Base-by-base conservation (phyloP, 2,888 invertebrate genomes). In the Hypolimnas misippus region DNA sequence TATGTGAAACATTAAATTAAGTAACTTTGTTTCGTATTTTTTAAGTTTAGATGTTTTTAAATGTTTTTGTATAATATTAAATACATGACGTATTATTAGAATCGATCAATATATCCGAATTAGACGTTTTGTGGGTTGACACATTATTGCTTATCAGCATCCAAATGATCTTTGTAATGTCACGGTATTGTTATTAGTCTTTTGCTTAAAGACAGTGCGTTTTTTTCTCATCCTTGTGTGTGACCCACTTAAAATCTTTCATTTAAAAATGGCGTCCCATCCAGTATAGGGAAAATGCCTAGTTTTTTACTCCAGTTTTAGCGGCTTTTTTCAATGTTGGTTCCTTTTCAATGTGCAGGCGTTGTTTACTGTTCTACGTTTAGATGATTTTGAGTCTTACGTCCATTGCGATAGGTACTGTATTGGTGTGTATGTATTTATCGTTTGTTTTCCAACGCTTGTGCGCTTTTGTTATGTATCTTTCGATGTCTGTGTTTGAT, bases 241-340 rank as follows among this genome's bases (percentile, higher is more conserved):
- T 54, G 44, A 46, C 44, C 44, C n/a, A 46, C 44, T 46, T 46
- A 19, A 21, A 54, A 40, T 35, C 40, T 54, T 40, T 38, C 53
- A 54, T 54, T 54, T 54, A 54, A 38, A 54, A 54, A 54, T 54
- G 53, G 40, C 53, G 38, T 54, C 21, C 38, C 40, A 19, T 54
- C 16, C n/a, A 21, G 38, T 35, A 40, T 25, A 40, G 21, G 21
- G 40, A 12, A 54, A 38, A 40, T 38, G 42, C 49, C 49, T 49
- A 49, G 49, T 49, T 55, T 54, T 51, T 55, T 55, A 40, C 54
- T 54, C 40, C 40, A 54, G 35, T 38, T 54, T 56, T 46, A 31
- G 44, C 31, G 19, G 56, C 56, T 46, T 33, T 38, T 56, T 56
- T 46, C 44, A 31, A 57, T 49, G 46, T 33, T 46, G 21, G 55